These are phyloP conservation scores for Liparis tanakae DNA, from an alignment of 2,797 vertebrate species.

Conservation along the genomic window DNA sequence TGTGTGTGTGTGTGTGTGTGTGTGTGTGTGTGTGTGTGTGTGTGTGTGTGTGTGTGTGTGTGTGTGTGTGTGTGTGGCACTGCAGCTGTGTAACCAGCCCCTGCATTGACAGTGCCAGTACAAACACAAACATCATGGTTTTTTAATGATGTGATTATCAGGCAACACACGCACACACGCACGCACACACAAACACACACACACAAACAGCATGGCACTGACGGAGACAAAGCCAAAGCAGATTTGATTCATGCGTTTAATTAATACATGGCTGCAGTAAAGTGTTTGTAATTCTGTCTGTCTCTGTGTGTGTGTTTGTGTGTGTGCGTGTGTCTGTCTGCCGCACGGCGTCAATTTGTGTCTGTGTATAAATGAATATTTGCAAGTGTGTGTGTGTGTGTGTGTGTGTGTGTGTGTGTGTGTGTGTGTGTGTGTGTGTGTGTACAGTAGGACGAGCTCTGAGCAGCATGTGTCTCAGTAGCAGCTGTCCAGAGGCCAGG, in stretches of 20 bases:
- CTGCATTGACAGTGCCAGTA: slow-evolving; percentile 63
- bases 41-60: slow-evolving; percentile 32
- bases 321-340: slow-evolving; percentile 11
- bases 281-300: slow-evolving; percentile 36
- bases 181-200: slow-evolving; percentile 12
- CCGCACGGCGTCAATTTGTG: slow-evolving; percentile 38
- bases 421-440: slow-evolving; percentile 30
- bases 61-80: slow-evolving; percentile 24
- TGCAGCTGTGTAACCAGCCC: slow-evolving; percentile 73
- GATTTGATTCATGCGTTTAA: slow-evolving; percentile 52
- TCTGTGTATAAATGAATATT: slow-evolving; percentile 40
- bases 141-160: slow-evolving; percentile 75
- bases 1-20: slow-evolving; percentile 27
- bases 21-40: slow-evolving; percentile 35
- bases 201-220: not conserved
- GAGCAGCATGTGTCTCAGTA: slow-evolving; percentile 67
- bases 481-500: slow-evolving; percentile 77
- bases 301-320: not conserved
- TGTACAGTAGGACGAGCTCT: slow-evolving; percentile 45
- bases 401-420: slow-evolving; percentile 25
- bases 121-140: slow-evolving; percentile 75
- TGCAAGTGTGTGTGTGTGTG: slow-evolving; percentile 24
- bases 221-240: slow-evolving; percentile 32
- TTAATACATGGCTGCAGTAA: slow-evolving; percentile 54
- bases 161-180: slow-evolving; percentile 35